Evolutionary conservation across 2,113 vertebrate genomes (phyloP), one percentile per base, ranked within the genome.

Genomic region (Pungitius pungitius): DNA sequence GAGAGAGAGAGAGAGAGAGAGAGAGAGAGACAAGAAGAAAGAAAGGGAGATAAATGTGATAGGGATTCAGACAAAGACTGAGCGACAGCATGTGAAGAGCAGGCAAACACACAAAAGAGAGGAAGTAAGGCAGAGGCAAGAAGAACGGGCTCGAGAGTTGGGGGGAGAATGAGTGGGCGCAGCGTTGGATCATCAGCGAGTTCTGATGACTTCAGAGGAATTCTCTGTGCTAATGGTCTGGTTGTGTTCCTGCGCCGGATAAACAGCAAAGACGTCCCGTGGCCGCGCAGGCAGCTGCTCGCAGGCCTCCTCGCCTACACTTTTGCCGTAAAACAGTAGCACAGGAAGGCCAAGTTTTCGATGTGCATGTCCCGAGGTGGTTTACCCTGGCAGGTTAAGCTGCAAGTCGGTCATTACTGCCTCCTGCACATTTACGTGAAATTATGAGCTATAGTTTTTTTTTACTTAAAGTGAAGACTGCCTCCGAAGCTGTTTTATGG

Each of bases 71-170:
- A 87, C 57, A 89, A 91, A 80, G 83, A 70, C 66, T 76, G 45
- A 84, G 52, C 88, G 90, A 90, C 85, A 86, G 75, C 72, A 65
- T 47, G 39, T 84, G 49, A 88, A 74, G 83, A 52, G 43, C 68
- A 74, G 11, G 40, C 15, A 61, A 52, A 54, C 45, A 42, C n/a
- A 86, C 59, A 86, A 84, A 78, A 78, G 80, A 72, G 30, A 57
- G 9, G 62, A 75, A 74, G 49, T 55, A 63, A 77, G 59, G 47
- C 51, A 71, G 63, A 69, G 27, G 40, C 40, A 49, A 56, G 54
- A 72, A 45, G 71, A 82, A 77, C 22, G 60, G 18, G n/a, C 49
- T 20, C 2, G 24, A 43, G 20, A 79, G 55, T 73, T 64, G 59
- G 55, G 71, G 30, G 55, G 56, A 55, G 62, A 76, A 65, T 43